phyloP scores from a whole-genome alignment of 2,797 vertebrate species.

The Danio choprae region DNA sequence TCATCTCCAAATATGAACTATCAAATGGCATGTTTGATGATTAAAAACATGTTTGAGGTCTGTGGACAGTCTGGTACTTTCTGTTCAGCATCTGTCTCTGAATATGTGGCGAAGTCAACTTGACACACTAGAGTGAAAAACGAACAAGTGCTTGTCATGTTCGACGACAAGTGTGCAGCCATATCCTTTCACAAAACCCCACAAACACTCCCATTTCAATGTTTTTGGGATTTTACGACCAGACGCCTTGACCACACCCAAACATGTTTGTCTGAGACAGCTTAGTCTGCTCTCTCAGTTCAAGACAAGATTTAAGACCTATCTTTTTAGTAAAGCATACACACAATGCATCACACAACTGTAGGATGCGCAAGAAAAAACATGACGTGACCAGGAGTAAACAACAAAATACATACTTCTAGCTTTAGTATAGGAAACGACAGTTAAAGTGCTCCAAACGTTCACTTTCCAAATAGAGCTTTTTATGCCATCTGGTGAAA shows the following conservation, averaged over 20 bases:
- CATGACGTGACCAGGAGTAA: too few species aligned
- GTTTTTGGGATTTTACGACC: conserved; percentile 20
- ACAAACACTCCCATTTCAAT: conserved; percentile 24
- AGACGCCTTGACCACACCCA: conserved; percentile 36
- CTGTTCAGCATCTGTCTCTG: conserved; percentile 38
- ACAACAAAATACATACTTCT: too few species aligned
- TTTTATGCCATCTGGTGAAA: too few species aligned
- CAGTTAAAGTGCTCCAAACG: too few species aligned
- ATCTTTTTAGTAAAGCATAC: too few species aligned
- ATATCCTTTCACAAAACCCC: conserved; percentile 17
- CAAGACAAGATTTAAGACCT: too few species aligned
- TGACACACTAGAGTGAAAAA: background rate
- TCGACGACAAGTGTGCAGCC: conserved; percentile 17
- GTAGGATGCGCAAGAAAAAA: background rate
- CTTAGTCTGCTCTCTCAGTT: background rate
- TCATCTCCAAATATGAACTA: background rate
- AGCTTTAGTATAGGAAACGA: background rate
- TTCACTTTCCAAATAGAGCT: too few species aligned
- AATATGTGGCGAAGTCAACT: conserved; percentile 57
- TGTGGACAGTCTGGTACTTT: background rate
- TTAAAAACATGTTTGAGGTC: background rate
- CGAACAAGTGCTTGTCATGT: conserved; percentile 6
- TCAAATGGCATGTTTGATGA: background rate
- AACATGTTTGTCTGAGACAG: conserved; percentile 15
- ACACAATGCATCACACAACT: too few species aligned